phyloP scores from a whole-genome alignment of 1,140 invertebrate species.

The Neodiprion pinetum region DNA sequence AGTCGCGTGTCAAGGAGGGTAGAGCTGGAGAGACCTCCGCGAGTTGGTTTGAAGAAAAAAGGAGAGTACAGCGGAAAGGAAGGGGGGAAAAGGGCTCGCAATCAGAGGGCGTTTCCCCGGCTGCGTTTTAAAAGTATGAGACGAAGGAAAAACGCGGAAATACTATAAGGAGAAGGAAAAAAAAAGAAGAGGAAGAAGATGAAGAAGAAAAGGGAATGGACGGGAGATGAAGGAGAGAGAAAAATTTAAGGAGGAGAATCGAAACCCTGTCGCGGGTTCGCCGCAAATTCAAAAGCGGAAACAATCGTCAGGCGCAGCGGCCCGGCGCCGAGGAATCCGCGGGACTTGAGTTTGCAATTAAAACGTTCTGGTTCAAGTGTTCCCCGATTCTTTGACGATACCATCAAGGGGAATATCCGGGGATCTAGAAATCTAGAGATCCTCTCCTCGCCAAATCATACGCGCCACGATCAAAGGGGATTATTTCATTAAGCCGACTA shows the following conservation, averaged over 20 bases:
- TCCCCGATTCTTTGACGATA: conserved; percentile 48
- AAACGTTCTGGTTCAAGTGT: conserved; percentile 59
- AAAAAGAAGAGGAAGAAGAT: neutral
- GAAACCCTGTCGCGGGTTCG: neutral
- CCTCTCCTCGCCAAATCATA: conserved; percentile 20
- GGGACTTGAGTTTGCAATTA: conserved; percentile 50
- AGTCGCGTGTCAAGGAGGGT: conserved; percentile 25
- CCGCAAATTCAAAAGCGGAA: too few species aligned
- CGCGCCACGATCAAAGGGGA: conserved; percentile 54
- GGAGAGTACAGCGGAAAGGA: neutral
- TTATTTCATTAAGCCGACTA: conserved; percentile 61
- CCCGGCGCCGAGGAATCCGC: conserved; percentile 38
- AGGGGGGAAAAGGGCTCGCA: conserved; percentile 24
- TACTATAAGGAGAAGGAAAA: too few species aligned
- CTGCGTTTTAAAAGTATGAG: conserved; percentile 21
- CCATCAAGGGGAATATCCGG: conserved; percentile 28
- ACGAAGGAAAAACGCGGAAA: too few species aligned
- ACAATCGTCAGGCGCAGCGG: too few species aligned
- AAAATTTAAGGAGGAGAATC: neutral
- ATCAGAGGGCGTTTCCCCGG: conserved; percentile 42
- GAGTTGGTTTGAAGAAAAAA: neutral
- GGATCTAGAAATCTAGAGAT: conserved; percentile 30
- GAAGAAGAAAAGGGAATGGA: neutral
- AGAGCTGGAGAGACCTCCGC: conserved; percentile 35
- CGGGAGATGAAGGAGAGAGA: neutral